Base-by-base conservation (phyloP, 2,888 invertebrate genomes). In the Osmoderma eremita region DNA sequence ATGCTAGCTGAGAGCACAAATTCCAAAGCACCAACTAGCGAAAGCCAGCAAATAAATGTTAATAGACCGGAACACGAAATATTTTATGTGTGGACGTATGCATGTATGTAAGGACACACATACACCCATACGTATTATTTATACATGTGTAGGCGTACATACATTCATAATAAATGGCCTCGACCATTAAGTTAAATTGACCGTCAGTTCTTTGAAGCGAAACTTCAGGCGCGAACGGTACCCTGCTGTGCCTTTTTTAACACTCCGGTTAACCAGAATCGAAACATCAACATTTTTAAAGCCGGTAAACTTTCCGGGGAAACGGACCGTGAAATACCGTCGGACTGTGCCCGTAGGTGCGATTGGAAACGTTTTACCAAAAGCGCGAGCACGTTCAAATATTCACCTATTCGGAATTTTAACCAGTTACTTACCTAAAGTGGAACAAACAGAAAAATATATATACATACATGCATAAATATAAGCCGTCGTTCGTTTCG, bases 211-310 rank as follows among this genome's bases (percentile, higher is more conserved):
- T 22, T 56, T 22, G 41, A 56, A 20, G 24, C 42, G 15, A 18
- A 56, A 15, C 22, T 42, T 42, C 15, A 41, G n/a, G 41, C 10
- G n/a, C 13, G 20, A 22, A 22, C 13, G 56, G 5, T 22, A 22
- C 13, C 6, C 18, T n/a, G 13, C n/a, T 24, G 24, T 63, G 30
- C 30, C 30, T 30, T 30, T 63, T 49, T 24, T 36, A 51, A 41
- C 22, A 51, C 39, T 51, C 17, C 41, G 17, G n/a, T 51, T 63
- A 18, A 42, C 51, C 24, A 10, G 22, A 24, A 20, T 48, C 50
- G 63, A 51, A 63, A 63, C 51, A 39, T 51, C 24, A 39, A 51
- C 50, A 41, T 63, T 51, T 50, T 41, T 41, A 63, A 63, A 51
- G 49, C 22, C 39, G 51, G 20, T 15, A 22, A 24, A 45, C 13